These are phyloP conservation scores for Mionectes macconnelli DNA, from an alignment of 2,113 vertebrate species.

Conservation along the genomic window DNA sequence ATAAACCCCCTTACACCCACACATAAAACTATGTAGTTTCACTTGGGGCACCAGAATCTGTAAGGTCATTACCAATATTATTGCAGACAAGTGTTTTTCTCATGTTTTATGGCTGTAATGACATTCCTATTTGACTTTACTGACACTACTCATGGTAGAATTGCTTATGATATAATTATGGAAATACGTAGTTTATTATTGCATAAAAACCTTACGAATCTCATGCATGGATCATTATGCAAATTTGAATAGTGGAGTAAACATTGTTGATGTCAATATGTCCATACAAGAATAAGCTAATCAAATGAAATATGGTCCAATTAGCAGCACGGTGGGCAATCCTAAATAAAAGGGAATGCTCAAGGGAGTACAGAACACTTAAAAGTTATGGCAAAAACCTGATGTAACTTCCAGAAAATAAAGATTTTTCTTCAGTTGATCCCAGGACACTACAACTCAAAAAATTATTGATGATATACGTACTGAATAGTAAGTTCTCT, in stretches of 20 bases:
- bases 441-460: background rate
- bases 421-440: background rate
- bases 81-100: constrained; percentile 22
- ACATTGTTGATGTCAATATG: constrained; percentile 21
- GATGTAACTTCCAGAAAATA: background rate
- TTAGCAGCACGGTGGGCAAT: background rate
- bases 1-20: background rate
- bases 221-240: constrained; percentile 30
- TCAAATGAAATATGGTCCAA: constrained; percentile 40
- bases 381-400: background rate
- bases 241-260: constrained; percentile 29
- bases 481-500: background rate
- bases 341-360: background rate
- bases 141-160: constrained; percentile 42
- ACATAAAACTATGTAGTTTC: background rate
- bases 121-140: constrained; percentile 48
- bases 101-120: constrained; percentile 7
- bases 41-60: background rate
- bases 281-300: constrained; percentile 16
- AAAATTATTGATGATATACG: background rate
- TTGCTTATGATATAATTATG: constrained; percentile 66
- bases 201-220: constrained; percentile 49
- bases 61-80: constrained; percentile 1
- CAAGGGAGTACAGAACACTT: background rate
- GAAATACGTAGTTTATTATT: constrained; percentile 46